phyloP scores from a whole-genome alignment of 2,797 vertebrate genomes.

The Notolepis coatsorum region DNA sequence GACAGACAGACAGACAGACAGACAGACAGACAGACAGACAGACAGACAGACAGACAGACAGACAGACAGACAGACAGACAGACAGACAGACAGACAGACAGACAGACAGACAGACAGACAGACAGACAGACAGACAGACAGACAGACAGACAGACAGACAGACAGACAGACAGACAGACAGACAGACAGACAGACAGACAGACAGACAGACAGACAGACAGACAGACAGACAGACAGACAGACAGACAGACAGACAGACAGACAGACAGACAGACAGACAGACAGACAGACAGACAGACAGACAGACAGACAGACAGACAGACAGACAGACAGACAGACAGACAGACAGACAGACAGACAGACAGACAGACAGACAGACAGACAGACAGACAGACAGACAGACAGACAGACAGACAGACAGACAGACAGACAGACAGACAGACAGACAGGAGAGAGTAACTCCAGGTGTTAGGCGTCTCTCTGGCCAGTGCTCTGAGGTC shows the following conservation, averaged over 20 bases:
- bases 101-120: background rate
- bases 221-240: too few species aligned
- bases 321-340: background rate
- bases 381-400: background rate
- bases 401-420: background rate
- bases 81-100: background rate
- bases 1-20: background rate
- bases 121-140: constrained; percentile 27
- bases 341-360: background rate
- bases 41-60: background rate
- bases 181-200: too few species aligned
- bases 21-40: background rate
- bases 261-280: constrained; percentile 24
- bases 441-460: background rate
- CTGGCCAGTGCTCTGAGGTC: too few species aligned
- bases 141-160: background rate
- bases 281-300: background rate
- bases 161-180: too few species aligned
- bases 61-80: background rate
- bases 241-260: too few species aligned
- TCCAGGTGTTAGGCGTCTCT: too few species aligned
- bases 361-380: constrained; percentile 27
- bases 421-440: background rate
- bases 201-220: too few species aligned
- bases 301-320: background rate